Conservation (phyloP, 2,113 vertebrate genomes). For the Channa argus region DNA sequence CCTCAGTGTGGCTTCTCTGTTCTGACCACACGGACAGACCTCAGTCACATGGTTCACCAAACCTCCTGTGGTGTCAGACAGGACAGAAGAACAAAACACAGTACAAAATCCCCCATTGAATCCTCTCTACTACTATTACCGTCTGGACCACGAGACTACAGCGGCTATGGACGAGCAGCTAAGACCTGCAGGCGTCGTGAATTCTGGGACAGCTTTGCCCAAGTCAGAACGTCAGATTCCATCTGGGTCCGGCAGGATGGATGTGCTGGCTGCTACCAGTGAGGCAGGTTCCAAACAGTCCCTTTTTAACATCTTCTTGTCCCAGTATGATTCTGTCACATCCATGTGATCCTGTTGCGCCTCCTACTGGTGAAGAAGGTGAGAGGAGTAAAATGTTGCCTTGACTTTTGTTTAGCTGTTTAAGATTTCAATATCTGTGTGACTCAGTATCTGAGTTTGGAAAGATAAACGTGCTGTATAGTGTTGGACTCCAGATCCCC, state of each 20-base stretch:
- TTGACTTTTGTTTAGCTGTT: neutral
- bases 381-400: neutral
- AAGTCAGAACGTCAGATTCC: slow-evolving; percentile 3
- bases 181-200: neutral
- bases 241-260: neutral
- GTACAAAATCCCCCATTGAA: slow-evolving; percentile 11
- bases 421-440: neutral
- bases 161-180: neutral
- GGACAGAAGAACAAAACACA: slow-evolving; percentile 46
- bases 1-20: slow-evolving; percentile 71
- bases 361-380: neutral
- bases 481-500: slow-evolving; percentile 10
- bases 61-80: slow-evolving; percentile 65
- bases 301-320: neutral
- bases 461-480: neutral
- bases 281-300: neutral
- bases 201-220: neutral
- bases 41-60: slow-evolving; percentile 58
- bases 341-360: neutral
- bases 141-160: slow-evolving; percentile 18
- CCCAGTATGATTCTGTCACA: neutral
- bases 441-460: neutral
- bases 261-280: neutral
- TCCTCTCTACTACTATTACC: slow-evolving; percentile 72
- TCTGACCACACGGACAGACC: slow-evolving; percentile 51